These are phyloP conservation scores for Scelioninae gen. 1 DNA, from an alignment of 2,888 invertebrate genomes.

Conservation along the genomic window DNA sequence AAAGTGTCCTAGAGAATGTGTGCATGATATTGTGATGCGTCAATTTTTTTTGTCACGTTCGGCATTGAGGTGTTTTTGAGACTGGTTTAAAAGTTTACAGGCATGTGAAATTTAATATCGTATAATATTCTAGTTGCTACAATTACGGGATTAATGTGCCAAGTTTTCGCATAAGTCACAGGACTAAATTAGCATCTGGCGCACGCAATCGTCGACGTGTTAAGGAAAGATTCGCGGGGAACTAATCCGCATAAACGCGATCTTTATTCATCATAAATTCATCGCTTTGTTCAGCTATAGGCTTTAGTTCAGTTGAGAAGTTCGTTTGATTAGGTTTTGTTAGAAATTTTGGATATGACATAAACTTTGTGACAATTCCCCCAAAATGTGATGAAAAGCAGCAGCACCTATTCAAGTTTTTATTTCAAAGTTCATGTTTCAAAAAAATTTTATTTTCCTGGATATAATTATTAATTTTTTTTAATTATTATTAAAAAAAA, in stretches of 20 bases:
- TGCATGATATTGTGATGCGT: too few relatives aligned
- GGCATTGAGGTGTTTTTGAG: too few relatives aligned
- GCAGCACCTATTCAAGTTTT: too few relatives aligned
- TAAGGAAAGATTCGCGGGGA: slow-evolving; percentile 34
- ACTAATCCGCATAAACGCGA: slow-evolving; percentile 36
- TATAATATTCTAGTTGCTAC: too few relatives aligned
- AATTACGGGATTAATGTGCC: slow-evolving; percentile 41
- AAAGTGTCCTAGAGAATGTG: too few relatives aligned
- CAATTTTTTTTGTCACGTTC: too few relatives aligned
- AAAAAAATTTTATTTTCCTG: too few relatives aligned
- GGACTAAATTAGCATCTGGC: slow-evolving; percentile 46
- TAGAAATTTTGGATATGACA: slow-evolving; percentile 2
- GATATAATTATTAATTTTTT: too few relatives aligned
- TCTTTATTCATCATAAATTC: slow-evolving; percentile 48
- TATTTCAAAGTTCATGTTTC: not conserved
- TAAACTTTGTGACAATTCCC: not conserved
- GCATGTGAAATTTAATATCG: too few relatives aligned
- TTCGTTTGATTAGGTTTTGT: slow-evolving; percentile 24
- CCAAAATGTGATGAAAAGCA: too few relatives aligned
- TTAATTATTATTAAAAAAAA: too few relatives aligned
- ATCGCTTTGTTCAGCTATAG: slow-evolving; percentile 24
- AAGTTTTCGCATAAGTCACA: slow-evolving; percentile 51
- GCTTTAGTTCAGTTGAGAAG: slow-evolving; percentile 1
- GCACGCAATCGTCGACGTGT: slow-evolving; percentile 41
- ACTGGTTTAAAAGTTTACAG: too few relatives aligned